These are phyloP conservation scores for Nephotettix cincticeps DNA, from an alignment of 1,140 invertebrate species.

Conservation along the genomic window DNA sequence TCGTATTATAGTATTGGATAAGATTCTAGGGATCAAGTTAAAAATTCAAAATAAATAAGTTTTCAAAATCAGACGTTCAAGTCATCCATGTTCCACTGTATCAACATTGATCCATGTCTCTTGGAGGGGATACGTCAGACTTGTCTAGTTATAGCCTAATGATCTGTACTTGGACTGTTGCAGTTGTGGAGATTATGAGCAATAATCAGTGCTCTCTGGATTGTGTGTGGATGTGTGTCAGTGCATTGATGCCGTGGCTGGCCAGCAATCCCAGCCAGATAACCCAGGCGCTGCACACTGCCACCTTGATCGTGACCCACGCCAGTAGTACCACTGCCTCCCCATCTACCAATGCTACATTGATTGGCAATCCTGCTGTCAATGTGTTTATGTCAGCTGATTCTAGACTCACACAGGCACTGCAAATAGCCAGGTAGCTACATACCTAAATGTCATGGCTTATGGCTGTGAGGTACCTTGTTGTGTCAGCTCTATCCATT, in stretches of 20 bases:
- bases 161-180: slow-evolving; percentile 38
- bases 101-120: no score
- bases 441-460: no score
- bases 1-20: no score
- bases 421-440: slow-evolving; percentile 1
- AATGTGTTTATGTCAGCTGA: not conserved
- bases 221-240: slow-evolving; percentile 16
- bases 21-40: no score
- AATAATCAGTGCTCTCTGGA: not conserved
- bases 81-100: no score
- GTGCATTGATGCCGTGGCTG: slow-evolving; percentile 7
- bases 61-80: no score
- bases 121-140: no score
- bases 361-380: slow-evolving; percentile 1
- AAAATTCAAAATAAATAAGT: no score
- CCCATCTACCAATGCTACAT: not conserved
- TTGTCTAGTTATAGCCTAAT: no score
- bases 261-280: not conserved
- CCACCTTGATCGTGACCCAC: not conserved
- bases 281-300: slow-evolving; percentile 1
- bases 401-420: slow-evolving; percentile 2
- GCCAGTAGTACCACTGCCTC: not conserved
- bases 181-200: slow-evolving; percentile 51
- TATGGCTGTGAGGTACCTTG: no score
- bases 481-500: no score